Evolutionary conservation across 1,140 invertebrate genomes (phyloP), one percentile per base, ranked within the genome.

Genomic region (Drosophila ironensis): DNA sequence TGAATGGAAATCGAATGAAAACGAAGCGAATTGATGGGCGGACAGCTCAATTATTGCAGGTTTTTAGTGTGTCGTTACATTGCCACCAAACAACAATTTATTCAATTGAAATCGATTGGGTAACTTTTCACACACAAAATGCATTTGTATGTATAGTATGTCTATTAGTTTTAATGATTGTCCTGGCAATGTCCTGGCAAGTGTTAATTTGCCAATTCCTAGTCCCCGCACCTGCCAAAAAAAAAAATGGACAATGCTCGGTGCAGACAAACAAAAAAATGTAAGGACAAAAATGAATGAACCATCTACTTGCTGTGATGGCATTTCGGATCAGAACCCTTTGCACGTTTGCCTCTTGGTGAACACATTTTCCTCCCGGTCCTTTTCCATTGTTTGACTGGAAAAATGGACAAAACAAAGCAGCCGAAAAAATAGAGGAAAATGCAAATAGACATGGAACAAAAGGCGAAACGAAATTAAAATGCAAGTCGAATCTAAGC

Each of bases 401-500:
- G 9, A 4, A 7, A 12, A 40, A 30, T 12, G 11, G 11, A 12
- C 20, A 28, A 22, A 8, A 47, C 6, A 11, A 8, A 33, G 22
- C 8, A 5, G 8, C 1, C 9, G 1, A 14, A 11, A 12, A 28
- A 3, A 3, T 12, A 19, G 28, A 7, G 30, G 30, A 33, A n/a
- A 33, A 33, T 33, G 28, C n/a, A n/a, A n/a, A n/a, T n/a, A n/a
- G n/a, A n/a, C n/a, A n/a, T n/a, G 17, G 30, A 52, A 11, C 28
- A n/a, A 41, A 14, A 7, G 27, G 25, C 7, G 7, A 16, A 41
- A 11, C 27, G 4, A 57, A 72, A 77, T 78, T 69, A 72, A 74
- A 80, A 71, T 81, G 71, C 76, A 75, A 30, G 76, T 45, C 54
- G 52, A 73, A 71, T 27, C 60, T 17, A 40, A 45, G 42, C 60